phyloP scores from a whole-genome alignment of 2,888 invertebrate genomes.

The Seira musarum region DNA sequence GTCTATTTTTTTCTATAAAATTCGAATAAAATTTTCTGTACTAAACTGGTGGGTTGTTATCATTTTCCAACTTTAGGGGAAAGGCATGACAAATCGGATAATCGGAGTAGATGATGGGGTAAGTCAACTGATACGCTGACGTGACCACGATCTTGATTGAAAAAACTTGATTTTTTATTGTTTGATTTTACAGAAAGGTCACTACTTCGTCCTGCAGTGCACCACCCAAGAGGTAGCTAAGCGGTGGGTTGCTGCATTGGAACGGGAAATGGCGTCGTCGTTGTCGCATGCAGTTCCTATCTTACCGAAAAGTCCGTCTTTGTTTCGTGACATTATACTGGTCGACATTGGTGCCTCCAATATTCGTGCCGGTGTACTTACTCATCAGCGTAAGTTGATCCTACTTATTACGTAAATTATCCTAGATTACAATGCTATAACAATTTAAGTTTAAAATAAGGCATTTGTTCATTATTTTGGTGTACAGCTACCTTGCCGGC shows the following conservation, averaged over 20 bases:
- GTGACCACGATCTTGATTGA: background rate
- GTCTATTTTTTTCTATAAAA: too few species aligned
- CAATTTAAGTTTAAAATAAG: conserved; percentile 10
- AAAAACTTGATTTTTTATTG: background rate
- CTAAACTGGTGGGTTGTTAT: background rate
- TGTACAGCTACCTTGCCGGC: conserved; percentile 75
- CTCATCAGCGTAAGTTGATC: conserved; percentile 73
- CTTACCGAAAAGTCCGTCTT: conserved; percentile 70
- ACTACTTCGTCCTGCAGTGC: conserved; percentile 74
- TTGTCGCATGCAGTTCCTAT: conserved; percentile 64
- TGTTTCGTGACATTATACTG: conserved; percentile 74
- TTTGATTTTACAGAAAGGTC: conserved; percentile 73
- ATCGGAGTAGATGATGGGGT: conserved; percentile 72
- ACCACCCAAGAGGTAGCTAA: conserved; percentile 73
- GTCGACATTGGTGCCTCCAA: conserved; percentile 77
- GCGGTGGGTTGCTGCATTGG: conserved; percentile 75
- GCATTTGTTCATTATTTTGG: background rate
- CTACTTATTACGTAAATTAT: conserved; percentile 2
- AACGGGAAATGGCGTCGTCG: conserved; percentile 62
- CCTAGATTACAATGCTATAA: conserved; percentile 12
- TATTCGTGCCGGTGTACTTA: conserved; percentile 76
- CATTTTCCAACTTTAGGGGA: conserved; percentile 56
- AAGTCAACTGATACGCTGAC: conserved; percentile 54
- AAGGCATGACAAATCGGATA: conserved; percentile 69
- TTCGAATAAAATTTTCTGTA: background rate